Percentiles rank a stretch among this genome's conserved stretches.
Conservation (phyloP, 2,113 vertebrate genomes). For the Rhinogobius similis region DNA sequence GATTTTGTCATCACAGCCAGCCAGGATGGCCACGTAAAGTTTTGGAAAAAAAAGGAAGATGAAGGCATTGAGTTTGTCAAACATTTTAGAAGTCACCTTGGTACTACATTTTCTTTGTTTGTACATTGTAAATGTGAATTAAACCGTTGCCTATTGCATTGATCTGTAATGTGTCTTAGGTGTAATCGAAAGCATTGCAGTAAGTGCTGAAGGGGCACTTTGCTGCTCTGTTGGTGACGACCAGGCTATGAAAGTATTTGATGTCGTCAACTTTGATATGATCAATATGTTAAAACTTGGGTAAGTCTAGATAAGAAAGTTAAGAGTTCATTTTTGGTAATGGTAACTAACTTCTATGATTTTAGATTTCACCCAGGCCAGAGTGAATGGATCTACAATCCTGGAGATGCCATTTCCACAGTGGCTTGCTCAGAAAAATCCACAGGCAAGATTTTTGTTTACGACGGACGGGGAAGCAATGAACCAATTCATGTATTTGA, state of each 20-base stretch:
- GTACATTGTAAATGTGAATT: not conserved
- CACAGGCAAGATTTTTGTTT: conserved; percentile 95
- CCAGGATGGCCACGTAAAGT: conserved; percentile 98
- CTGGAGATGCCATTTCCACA: conserved; percentile 93
- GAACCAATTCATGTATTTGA: conserved; percentile 88
- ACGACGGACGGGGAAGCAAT: conserved; percentile 91
- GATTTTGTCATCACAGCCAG: conserved; percentile 97
- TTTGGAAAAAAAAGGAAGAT: conserved; percentile 97
- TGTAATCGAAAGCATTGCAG: conserved; percentile 89
- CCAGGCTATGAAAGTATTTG: conserved; percentile 98
- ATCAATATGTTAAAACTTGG: conserved; percentile 98
- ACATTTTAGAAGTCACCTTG: conserved; percentile 93
- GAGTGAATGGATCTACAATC: conserved; percentile 96
- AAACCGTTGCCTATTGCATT: not conserved
- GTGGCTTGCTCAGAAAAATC: conserved; percentile 96
- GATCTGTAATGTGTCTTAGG: conserved; percentile 70
- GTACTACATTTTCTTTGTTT: conserved; percentile 65
- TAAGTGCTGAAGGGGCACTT: conserved; percentile 91
- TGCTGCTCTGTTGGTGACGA: conserved; percentile 95
- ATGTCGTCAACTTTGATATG: conserved; percentile 99
- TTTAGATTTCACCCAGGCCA: conserved; percentile 91
- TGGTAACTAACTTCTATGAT: not conserved
- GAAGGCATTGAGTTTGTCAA: conserved; percentile 98
- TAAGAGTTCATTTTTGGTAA: not conserved
- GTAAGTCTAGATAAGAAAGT: conserved; percentile 73